These are phyloP conservation scores for Lordiphosa mommai DNA, from an alignment of 1,140 invertebrate genomes.

Conservation along the genomic window DNA sequence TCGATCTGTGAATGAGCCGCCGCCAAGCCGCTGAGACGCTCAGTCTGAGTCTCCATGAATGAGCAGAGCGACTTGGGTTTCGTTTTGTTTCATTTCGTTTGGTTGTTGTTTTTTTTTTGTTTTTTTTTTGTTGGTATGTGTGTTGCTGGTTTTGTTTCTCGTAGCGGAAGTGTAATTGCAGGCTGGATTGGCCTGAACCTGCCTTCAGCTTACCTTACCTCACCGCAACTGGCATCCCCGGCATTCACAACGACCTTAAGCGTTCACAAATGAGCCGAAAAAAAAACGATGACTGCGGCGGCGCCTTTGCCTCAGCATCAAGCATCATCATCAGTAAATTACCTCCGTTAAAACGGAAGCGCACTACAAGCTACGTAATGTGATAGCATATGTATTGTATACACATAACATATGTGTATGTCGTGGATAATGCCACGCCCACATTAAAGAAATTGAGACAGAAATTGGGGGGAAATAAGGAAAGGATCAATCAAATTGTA, in stretches of 20 bases:
- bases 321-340: conserved; percentile 26
- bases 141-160: conserved; percentile 13
- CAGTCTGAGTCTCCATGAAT: conserved; percentile 28
- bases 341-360: conserved; percentile 55
- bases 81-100: conserved; percentile 8
- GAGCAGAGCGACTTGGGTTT: conserved; percentile 10
- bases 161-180: conserved; percentile 69
- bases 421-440: background rate
- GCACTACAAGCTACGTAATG: conserved; percentile 66
- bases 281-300: conserved; percentile 35
- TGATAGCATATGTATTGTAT: conserved; percentile 47
- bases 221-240: background rate
- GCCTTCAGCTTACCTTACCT: background rate
- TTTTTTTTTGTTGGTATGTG: conserved; percentile 1
- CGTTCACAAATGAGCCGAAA: conserved; percentile 46
- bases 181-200: conserved; percentile 29
- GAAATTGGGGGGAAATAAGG: too few relatives aligned
- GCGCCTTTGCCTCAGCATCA: conserved; percentile 31
- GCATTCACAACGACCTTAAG: conserved; percentile 30
- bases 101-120: conserved; percentile 8
- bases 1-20: conserved; percentile 51
- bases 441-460: background rate
- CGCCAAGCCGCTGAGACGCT: conserved; percentile 4
- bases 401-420: background rate
- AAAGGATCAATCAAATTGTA: too few relatives aligned